Evolutionary conservation across 2,113 vertebrate species (phyloP), one percentile per base, ranked within the genome.

Genomic region (Channa argus): DNA sequence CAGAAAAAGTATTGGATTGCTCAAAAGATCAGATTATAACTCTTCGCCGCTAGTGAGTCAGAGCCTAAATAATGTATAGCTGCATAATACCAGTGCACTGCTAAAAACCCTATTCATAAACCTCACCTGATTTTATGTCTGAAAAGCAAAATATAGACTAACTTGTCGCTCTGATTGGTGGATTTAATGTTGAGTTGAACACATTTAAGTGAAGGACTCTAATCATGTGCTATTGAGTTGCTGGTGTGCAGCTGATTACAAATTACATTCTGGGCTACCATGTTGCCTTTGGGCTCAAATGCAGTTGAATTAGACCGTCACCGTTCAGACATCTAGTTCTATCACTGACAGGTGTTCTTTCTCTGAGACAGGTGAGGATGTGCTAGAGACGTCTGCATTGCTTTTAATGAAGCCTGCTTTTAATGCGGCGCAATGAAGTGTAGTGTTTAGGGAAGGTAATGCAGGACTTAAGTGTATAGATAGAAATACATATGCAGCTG

Each of bases 221-320:
- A 89, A 92, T 91, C 88, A 91, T 39, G 52, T 2, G 9, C 87
- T 84, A 87, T 90, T 93, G 85, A 91, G 85, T 62, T 80, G 82
- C 74, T 80, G 79, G 84, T 85, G 83, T 79, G 72, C 61, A 43
- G 78, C 86, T 92, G 89, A 90, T 91, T 91, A 86, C 82, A 67
- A 86, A 85, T 86, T 83, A 80, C 84, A 76, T 85, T 64, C 72
- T 54, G 53, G 66, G 67, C 72, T 63, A 63, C 53, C 39, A 45
- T 68, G 76, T 55, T 78, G 83, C 82, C 72, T 76, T 71, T 79
- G 76, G 82, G 73, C 82, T 82, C 72, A 83, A 84, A 76, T 68
- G 53, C 78, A 74, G 86, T 78, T 81, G 82, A 80, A 85, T 90
- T 83, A 89, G 66, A 77, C 82, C 55, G 71, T 88, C 87, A 75